Conservation (phyloP, 2,888 invertebrate species). For the Hemicrepidius hirtus region DNA sequence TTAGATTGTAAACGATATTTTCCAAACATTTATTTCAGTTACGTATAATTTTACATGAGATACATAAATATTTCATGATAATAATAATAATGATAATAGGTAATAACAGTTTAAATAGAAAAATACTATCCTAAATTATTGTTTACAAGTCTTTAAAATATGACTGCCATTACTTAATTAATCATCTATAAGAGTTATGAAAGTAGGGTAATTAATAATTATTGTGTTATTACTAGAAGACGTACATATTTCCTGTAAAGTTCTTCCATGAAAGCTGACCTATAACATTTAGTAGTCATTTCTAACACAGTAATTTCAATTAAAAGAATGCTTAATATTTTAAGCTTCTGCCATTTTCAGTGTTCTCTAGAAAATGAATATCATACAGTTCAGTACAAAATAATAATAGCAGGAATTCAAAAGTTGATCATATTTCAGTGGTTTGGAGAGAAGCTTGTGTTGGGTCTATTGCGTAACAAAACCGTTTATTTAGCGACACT, state of each 20-base stretch:
- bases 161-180: slow-evolving; percentile 32
- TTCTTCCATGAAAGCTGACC: no score
- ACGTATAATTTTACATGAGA: slow-evolving; percentile 39
- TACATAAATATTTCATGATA: slow-evolving; percentile 40
- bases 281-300: no score
- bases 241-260: neutral
- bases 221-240: slow-evolving; percentile 5
- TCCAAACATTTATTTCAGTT: slow-evolving; percentile 33
- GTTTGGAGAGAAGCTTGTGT: no score
- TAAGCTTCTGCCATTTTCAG: no score
- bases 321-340: no score
- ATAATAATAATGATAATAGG: slow-evolving; percentile 27
- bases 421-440: no score
- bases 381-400: no score
- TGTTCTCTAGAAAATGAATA: no score
- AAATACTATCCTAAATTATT: slow-evolving; percentile 45
- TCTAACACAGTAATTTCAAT: no score
- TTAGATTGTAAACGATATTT: neutral
- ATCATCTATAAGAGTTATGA: slow-evolving; percentile 1
- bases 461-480: no score
- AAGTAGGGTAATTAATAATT: slow-evolving; percentile 12
- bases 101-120: slow-evolving; percentile 43
- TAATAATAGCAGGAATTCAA: no score
- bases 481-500: no score
- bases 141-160: slow-evolving; percentile 36